Conservation (phyloP, 2,113 vertebrate genomes). For the Passerina amoena region DNA sequence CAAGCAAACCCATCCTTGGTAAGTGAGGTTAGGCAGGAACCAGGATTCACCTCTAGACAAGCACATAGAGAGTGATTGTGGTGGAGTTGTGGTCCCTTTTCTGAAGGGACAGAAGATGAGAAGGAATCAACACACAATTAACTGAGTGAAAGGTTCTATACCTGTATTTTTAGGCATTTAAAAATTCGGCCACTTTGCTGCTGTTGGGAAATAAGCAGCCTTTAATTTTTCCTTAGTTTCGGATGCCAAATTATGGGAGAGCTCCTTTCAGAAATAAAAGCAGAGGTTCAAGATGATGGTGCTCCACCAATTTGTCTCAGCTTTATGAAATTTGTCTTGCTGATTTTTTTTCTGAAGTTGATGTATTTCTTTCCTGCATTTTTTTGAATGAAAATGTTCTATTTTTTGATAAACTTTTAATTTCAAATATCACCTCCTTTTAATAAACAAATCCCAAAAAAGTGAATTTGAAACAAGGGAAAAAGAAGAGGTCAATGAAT, state of each 20-base stretch:
- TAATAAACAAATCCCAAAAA: neutral
- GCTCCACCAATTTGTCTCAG: neutral
- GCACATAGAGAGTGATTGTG: neutral
- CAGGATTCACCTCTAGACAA: neutral
- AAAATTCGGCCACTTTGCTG: neutral
- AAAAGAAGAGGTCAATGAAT: neutral
- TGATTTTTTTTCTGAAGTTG: neutral
- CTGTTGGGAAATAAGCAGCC: neutral
- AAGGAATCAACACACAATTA: neutral
- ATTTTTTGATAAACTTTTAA: neutral
- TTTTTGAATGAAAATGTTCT: neutral
- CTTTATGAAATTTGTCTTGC: neutral
- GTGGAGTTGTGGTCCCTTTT: neutral
- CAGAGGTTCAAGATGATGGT: neutral
- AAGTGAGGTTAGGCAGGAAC: neutral
- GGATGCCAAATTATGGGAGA: neutral
- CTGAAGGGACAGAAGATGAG: neutral
- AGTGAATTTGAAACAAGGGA: neutral
- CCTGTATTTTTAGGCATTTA: neutral
- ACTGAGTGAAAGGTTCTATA: neutral
- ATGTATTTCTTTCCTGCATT: neutral
- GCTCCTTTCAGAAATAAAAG: neutral
- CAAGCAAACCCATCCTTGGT: neutral
- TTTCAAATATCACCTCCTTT: neutral
- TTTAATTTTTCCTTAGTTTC: neutral